Percentiles rank a stretch among this genome's conserved stretches.
phyloP scores from a whole-genome alignment of 2,797 vertebrate genomes.

The Chiroxiphia lanceolata region DNA sequence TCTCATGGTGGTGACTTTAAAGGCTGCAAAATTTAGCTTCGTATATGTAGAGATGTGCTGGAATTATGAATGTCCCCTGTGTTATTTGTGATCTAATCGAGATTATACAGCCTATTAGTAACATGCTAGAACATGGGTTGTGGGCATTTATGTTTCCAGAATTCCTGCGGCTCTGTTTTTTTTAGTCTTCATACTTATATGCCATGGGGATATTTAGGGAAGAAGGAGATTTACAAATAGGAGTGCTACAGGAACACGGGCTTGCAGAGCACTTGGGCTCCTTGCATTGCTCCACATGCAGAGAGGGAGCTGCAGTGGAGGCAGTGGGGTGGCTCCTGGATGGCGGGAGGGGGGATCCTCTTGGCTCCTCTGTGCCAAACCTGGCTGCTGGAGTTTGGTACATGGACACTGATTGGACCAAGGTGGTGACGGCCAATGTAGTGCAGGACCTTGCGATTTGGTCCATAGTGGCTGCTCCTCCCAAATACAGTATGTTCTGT shows the following conservation, averaged over 20 bases:
- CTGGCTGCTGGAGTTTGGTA: background rate
- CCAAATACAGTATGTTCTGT: background rate
- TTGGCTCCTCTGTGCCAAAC: background rate
- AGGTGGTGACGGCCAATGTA: background rate
- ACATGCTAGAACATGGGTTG: background rate
- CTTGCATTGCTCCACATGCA: accelerated
- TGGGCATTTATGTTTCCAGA: background rate
- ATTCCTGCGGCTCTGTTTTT: background rate
- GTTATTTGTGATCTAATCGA: background rate
- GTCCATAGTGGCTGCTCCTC: background rate
- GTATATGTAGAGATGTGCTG: background rate
- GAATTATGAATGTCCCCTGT: background rate
- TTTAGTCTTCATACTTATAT: background rate
- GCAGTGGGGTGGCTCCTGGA: background rate
- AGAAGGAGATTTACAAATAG: background rate
- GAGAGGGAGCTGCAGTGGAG: background rate
- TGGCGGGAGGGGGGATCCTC: background rate
- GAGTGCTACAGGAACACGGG: background rate
- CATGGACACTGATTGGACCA: accelerated
- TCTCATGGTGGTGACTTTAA: conserved; percentile 19
- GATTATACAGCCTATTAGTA: background rate
- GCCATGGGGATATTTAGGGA: background rate
- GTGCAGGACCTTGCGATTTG: background rate
- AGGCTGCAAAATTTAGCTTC: conserved; percentile 14
- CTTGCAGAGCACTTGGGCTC: background rate